Base-by-base conservation (phyloP, 2,888 invertebrate species). In the Heliconius ethilla region DNA sequence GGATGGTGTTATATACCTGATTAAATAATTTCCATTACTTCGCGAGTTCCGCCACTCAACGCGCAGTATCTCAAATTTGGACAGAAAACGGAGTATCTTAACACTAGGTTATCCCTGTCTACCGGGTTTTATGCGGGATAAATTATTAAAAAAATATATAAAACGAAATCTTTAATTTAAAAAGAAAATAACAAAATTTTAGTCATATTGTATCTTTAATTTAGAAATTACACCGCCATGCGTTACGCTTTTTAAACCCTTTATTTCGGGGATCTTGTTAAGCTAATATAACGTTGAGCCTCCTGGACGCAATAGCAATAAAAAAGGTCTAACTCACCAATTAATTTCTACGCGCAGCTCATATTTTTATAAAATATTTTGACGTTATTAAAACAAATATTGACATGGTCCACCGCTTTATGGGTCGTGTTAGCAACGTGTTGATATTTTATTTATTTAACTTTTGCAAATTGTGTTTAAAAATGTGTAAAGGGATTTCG, bases 371-470 rank as follows among this genome's bases (percentile, higher is more conserved):
- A 87, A 89, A 91, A 90, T 88, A 89, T 87, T 87, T 85, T 85
- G 88, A 88, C 87, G 90, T 91, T 91, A 92, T 91, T 90, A 91
- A 89, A 87, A 89, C 88, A 90, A 89, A 91, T 91, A 91, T 92
- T 88, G 90, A 89, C 88, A 87, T 86, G 86, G 84, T 86, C 83
- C 86, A 86, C 85, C 88, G 79, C 75, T 89, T 90, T 87, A 87
- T 86, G 88, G 86, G 85, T 84, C 86, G 86, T 86, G 89, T 91
- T 88, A 89, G 91, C 89, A 87, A 85, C 86, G 89, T 89, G 91
- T 91, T 92, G 89, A 92, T 92, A 92, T 93, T 92, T 93, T 92
- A 92, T 93, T 91, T 88, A 91, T 89, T 92, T 91, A 59, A 15
- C 37, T 90, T 90, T 73, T 73, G 59, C 22, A 62, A 62, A 67